Conservation (phyloP, 2,888 invertebrate species). For the Watsonalla binaria region DNA sequence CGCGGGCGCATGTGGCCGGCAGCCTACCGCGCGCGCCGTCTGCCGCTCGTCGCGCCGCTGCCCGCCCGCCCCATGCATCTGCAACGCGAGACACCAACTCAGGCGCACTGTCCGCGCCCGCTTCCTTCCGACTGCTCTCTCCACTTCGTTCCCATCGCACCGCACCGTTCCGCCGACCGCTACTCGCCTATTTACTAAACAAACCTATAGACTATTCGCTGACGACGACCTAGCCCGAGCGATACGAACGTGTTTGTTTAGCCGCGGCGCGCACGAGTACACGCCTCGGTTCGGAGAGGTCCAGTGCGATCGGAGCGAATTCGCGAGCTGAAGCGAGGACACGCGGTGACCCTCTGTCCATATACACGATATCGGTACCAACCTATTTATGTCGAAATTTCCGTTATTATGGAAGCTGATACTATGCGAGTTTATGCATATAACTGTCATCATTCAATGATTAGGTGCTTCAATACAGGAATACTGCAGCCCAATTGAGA, state of each 20-base stretch:
- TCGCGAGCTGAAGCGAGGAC: slow-evolving; percentile 59
- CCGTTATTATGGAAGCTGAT: not conserved
- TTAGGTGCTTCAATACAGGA: not conserved
- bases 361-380: slow-evolving; percentile 57
- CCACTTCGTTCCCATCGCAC: slow-evolving; percentile 70
- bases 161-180: slow-evolving; percentile 61
- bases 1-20: slow-evolving; percentile 73
- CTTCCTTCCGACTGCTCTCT: slow-evolving; percentile 38
- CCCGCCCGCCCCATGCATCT: slow-evolving; percentile 66
- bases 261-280: slow-evolving; percentile 48
- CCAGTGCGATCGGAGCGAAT: slow-evolving; percentile 75
- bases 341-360: slow-evolving; percentile 60
- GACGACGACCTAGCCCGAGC: slow-evolving; percentile 41
- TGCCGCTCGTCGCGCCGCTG: slow-evolving; percentile 52
- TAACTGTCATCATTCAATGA: not conserved
- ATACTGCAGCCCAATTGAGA: slow-evolving; percentile 10
- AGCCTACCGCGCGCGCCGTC: slow-evolving; percentile 63
- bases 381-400: slow-evolving; percentile 36
- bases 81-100: slow-evolving; percentile 75
- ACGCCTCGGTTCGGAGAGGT: slow-evolving; percentile 67
- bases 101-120: slow-evolving; percentile 61
- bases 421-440: not conserved
- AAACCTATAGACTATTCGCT: slow-evolving; percentile 40
- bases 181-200: slow-evolving; percentile 39
- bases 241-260: slow-evolving; percentile 29